Percentiles rank a stretch among this genome's conserved stretches.
These are phyloP conservation scores for Neotoxoptera formosana DNA, from an alignment of 1,140 invertebrate species.

Conservation along the genomic window DNA sequence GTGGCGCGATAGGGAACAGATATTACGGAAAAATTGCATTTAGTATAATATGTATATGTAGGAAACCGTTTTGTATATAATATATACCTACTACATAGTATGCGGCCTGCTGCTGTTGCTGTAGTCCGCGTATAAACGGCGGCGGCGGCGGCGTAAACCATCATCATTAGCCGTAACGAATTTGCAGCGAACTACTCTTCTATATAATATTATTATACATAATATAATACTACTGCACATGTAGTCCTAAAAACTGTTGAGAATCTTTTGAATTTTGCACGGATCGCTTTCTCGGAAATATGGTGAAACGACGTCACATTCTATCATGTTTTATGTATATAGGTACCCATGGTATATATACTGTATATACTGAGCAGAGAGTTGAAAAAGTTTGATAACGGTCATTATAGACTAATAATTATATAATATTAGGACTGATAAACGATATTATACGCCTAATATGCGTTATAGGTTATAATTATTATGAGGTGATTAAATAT, in stretches of 20 bases:
- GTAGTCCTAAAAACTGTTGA: background rate
- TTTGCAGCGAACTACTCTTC: background rate
- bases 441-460: no score
- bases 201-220: no score
- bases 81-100: no score
- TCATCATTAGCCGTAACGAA: conserved; percentile 28
- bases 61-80: background rate
- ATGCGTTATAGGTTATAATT: no score
- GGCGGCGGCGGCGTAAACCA: background rate
- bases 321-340: background rate
- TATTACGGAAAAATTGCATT: conserved; percentile 24
- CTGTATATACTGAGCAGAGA: no score
- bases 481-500: no score
- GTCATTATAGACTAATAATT: no score
- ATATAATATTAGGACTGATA: no score
- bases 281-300: background rate
- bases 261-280: background rate
- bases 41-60: background rate
- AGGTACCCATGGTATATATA: no score
- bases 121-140: no score
- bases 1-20: background rate
- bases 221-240: background rate
- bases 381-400: no score
- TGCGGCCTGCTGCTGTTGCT: background rate
- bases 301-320: background rate